Percentiles rank a stretch among this genome's conserved stretches.
Conservation (phyloP, 2,113 vertebrate genomes). For the Holacanthus passer region DNA sequence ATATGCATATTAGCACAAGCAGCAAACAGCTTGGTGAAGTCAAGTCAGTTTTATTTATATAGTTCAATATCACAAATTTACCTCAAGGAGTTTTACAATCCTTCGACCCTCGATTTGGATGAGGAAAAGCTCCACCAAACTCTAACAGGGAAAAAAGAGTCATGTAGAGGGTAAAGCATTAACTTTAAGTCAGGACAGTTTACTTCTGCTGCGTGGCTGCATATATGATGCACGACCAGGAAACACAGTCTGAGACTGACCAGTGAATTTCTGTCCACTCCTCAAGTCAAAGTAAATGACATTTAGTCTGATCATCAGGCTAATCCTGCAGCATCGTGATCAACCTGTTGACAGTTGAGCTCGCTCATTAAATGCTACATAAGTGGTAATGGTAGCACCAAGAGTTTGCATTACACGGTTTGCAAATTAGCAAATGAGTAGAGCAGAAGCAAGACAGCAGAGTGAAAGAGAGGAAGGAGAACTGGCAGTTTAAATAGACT, state of each 20-base stretch:
- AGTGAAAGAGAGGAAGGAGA: not conserved
- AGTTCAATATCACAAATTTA: not conserved
- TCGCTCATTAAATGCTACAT: not conserved
- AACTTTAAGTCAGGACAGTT: not conserved
- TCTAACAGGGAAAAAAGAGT: not conserved
- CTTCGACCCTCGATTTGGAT: not conserved
- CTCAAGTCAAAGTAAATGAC: not conserved
- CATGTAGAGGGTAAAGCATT: not conserved
- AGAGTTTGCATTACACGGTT: not conserved
- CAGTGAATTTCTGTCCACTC: not conserved
- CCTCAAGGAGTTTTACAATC: not conserved
- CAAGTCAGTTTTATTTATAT: not conserved
- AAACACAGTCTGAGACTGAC: not conserved
- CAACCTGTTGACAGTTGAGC: not conserved
- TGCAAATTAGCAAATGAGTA: conserved; percentile 18
- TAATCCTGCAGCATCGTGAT: not conserved
- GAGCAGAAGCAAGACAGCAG: conserved; percentile 11
- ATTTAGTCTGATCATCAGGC: not conserved
- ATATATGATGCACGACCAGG: not conserved
- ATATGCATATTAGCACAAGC: not conserved
- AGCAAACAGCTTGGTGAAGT: not conserved
- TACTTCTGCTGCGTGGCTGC: not conserved
- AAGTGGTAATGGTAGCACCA: not conserved
- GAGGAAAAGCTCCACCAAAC: not conserved
- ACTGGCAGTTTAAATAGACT: not conserved